phyloP scores from a whole-genome alignment of 2,888 invertebrate species.

The Tethea ocularis region DNA sequence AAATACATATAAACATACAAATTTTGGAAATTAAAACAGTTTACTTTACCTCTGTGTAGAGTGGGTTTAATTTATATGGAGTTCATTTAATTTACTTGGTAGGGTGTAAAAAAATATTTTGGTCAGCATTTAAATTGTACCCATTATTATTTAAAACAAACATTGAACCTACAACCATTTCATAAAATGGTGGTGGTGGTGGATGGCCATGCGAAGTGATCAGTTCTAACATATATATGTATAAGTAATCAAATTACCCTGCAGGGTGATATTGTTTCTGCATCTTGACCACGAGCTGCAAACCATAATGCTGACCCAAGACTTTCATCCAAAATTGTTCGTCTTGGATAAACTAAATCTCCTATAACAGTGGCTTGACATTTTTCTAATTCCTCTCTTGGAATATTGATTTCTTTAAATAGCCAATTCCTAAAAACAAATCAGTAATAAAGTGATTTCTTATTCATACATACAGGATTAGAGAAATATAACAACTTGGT shows the following conservation, averaged over 20 bases:
- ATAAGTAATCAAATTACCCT: slow-evolving; percentile 74
- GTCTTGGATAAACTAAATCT: slow-evolving; percentile 92
- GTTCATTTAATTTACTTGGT: no score
- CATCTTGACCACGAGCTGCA: slow-evolving; percentile 90
- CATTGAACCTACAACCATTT: no score
- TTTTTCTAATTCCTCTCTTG: slow-evolving; percentile 85
- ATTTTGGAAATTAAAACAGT: no score
- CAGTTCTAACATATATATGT: no score
- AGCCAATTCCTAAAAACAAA: slow-evolving; percentile 87
- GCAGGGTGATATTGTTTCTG: slow-evolving; percentile 81
- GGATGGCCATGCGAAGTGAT: no score
- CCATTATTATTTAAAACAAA: no score
- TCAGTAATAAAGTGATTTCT: slow-evolving; percentile 10
- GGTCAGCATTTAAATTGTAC: no score
- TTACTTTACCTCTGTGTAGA: no score
- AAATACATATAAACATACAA: no score
- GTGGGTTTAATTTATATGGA: no score
- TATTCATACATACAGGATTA: background rate
- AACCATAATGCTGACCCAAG: slow-evolving; percentile 99
- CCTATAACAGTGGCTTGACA: slow-evolving; percentile 85
- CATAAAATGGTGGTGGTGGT: no score
- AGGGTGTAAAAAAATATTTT: no score
- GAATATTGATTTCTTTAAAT: slow-evolving; percentile 91
- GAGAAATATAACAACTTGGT: background rate
- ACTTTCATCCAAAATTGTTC: slow-evolving; percentile 97